Evolutionary conservation across 2,797 vertebrate species (phyloP).

Genomic region (Rhabdophis nuchalis): DNA sequence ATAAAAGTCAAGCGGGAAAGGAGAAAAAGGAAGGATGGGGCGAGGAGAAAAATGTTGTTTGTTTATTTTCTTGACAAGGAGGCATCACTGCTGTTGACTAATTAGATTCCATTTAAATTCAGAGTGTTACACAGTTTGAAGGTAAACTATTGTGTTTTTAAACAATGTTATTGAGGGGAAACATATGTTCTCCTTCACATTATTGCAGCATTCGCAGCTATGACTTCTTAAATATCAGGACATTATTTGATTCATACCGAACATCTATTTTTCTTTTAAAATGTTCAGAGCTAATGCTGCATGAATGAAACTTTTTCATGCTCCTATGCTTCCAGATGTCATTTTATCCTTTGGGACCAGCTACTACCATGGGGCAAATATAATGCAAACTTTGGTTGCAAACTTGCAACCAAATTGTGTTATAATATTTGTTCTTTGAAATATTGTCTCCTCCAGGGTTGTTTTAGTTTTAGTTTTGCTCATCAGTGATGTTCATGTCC

Average conservation of each 20-base stretch:
- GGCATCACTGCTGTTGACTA: background rate
- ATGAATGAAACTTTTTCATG: background rate
- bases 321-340: constrained; percentile 17
- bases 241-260: constrained; percentile 27
- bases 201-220: constrained; percentile 23
- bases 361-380: constrained; percentile 4
- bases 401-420: background rate
- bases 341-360: constrained; percentile 14
- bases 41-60: background rate
- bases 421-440: background rate
- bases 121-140: fast-evolving
- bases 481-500: background rate
- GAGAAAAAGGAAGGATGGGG: background rate
- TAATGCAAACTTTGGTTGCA: background rate
- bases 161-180: constrained; percentile 26
- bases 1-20: constrained; percentile 6
- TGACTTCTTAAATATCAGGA: constrained; percentile 38
- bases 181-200: constrained; percentile 35
- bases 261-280: constrained; percentile 14
- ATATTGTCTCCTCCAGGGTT: background rate
- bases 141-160: constrained; percentile 16
- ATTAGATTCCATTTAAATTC: background rate
- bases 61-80: fast-evolving
- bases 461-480: background rate
- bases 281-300: background rate